A percentile compares a stretch with the other conserved stretches of the same genome.
Evolutionary conservation across 1,140 invertebrate species (phyloP).

Genomic region (Venustaconcha ellipsiformis): DNA sequence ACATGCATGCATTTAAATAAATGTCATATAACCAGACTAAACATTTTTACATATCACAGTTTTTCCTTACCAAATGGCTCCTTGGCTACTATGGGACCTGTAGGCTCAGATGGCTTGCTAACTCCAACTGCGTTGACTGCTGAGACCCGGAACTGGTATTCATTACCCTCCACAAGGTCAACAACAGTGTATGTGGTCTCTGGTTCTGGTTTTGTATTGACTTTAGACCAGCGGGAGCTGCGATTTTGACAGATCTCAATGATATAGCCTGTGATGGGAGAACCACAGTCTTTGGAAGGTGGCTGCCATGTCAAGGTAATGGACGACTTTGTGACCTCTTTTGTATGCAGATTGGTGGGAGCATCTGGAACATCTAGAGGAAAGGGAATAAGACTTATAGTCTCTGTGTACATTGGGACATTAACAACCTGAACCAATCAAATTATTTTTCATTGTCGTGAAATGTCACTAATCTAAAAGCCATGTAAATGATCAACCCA

Average conservation of each 20-base stretch:
- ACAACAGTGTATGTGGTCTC: conserved; percentile 82
- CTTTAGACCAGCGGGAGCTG: conserved; percentile 71
- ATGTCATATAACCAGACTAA: not conserved
- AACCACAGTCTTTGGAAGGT: conserved; percentile 98
- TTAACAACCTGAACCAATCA: too few relatives aligned
- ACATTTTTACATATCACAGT: conserved; percentile 76
- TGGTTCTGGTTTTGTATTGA: conserved; percentile 76
- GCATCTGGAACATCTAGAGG: conserved; percentile 69
- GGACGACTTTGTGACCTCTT: conserved; percentile 90
- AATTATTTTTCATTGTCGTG: too few relatives aligned
- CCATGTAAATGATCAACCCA: too few relatives aligned
- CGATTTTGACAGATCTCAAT: conserved; percentile 88
- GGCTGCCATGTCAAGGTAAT: conserved; percentile 95
- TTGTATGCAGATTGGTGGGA: conserved; percentile 78
- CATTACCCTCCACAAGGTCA: conserved; percentile 90
- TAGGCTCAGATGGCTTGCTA: conserved; percentile 92
- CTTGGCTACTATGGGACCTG: conserved; percentile 87
- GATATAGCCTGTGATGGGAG: conserved; percentile 91
- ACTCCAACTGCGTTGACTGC: conserved; percentile 95
- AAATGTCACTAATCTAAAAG: too few relatives aligned
- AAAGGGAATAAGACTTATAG: too few relatives aligned
- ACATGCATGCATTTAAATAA: too few relatives aligned
- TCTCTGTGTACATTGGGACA: too few relatives aligned
- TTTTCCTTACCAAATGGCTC: conserved; percentile 85
- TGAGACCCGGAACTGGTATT: conserved; percentile 96